Base-by-base conservation (phyloP, 2,888 invertebrate species). In the Blastobasis adustella region DNA sequence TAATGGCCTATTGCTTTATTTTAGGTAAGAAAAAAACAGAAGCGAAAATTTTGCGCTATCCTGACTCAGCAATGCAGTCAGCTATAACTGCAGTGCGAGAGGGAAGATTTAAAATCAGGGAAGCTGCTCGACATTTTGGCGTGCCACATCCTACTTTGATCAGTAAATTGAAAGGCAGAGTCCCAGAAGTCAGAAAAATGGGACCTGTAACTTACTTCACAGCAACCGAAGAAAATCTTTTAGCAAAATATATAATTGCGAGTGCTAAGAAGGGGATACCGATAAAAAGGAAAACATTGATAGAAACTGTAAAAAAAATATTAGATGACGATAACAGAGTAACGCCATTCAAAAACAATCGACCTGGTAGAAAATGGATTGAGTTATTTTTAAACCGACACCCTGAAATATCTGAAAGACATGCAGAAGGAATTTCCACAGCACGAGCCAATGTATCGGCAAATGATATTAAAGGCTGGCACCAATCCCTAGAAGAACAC, bases 201-300 rank as follows among this genome's bases (percentile, higher is more conserved):
- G 53, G 53, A 38, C 47, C 40, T n/a, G 40, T 37, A 8, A 50
- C 53, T 6, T 47, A 46, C 8, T 50, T 53, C n/a, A 47, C 50
- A 4, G 10, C 9, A 45, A 47, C n/a, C 4, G 49, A 49, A 38
- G 49, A 49, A 49, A 37, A 37, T 8, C 37, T 49, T 42, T 37
- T 49, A 9, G 39, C 23, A 9, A 45, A 45, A 37, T 50, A 48
- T 39, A 53, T 53, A 44, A 48, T 48, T 36, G 53, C 50, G n/a
- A 50, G 8, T 44, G 50, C 50, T 5, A 53, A 41, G 23, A 53
- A 50, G 44, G 53, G 53, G 23, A 50, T 53, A 10, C 50, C 53
- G 8, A 44, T 53, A 44, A 53, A 47, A 44, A 50, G 41, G 47
- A 10, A 40, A 37, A 45, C 48, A 38, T 50, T 50, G 44, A 23